A percentile compares a stretch with the other conserved stretches of the same genome.
Evolutionary conservation across 2,888 invertebrate genomes (phyloP).

Genomic region (Smittia sp.): DNA sequence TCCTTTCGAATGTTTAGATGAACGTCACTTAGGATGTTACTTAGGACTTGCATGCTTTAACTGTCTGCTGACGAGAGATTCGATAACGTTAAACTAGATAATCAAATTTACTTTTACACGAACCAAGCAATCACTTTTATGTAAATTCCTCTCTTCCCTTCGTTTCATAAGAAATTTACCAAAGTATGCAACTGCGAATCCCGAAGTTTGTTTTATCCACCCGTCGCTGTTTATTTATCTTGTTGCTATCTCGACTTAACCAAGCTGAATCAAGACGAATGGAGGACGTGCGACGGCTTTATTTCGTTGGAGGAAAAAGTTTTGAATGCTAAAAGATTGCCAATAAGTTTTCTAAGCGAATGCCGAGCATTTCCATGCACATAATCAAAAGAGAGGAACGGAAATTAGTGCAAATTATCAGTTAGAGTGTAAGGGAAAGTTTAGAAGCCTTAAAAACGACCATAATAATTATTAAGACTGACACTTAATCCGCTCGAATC

Average conservation of each 20-base stretch:
- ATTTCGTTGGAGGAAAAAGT: neutral
- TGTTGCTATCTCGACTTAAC: too few species aligned
- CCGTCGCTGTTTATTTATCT: too few species aligned
- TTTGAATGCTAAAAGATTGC: slow-evolving; percentile 8
- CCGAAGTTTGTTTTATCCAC: neutral
- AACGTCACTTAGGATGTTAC: slow-evolving; percentile 38
- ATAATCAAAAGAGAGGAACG: neutral
- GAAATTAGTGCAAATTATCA: slow-evolving; percentile 20
- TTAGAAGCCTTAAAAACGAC: neutral
- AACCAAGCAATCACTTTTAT: neutral
- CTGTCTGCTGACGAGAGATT: slow-evolving; percentile 36
- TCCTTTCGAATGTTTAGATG: slow-evolving; percentile 26
- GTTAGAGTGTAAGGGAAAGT: neutral
- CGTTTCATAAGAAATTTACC: slow-evolving; percentile 31
- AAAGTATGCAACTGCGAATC: slow-evolving; percentile 32
- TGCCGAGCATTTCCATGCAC: slow-evolving; percentile 17
- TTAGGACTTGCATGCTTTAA: slow-evolving; percentile 38
- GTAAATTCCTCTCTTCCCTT: slow-evolving; percentile 12
- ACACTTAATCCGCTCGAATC: neutral
- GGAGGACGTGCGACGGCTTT: too few species aligned
- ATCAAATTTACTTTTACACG: slow-evolving; percentile 4
- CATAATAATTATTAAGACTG: slow-evolving; percentile 30
- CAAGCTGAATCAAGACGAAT: too few species aligned
- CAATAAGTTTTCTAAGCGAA: slow-evolving; percentile 7
- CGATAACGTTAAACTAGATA: slow-evolving; percentile 27